Evolutionary conservation across 2,888 invertebrate genomes (phyloP).

Genomic region (Pollenia griseotomentosa): DNA sequence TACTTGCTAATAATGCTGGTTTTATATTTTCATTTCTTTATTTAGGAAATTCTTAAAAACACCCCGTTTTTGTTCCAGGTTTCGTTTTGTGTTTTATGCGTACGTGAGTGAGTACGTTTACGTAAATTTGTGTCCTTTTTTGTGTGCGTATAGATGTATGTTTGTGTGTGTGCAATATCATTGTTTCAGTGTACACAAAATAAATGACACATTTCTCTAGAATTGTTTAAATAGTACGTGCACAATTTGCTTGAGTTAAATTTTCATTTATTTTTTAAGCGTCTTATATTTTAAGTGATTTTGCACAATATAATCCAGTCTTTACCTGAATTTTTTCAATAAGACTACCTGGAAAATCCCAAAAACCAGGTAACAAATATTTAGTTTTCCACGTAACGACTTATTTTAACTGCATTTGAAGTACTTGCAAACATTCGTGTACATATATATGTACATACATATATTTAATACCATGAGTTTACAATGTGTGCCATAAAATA

Average conservation of each 20-base stretch:
- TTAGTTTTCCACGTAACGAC: not conserved
- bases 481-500: not conserved
- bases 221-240: conserved; percentile 45
- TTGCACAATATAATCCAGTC: conserved; percentile 40
- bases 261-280: conserved; percentile 18
- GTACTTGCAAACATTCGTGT: no score
- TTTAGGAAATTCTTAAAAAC: conserved; percentile 31
- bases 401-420: not conserved
- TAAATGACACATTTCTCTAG: conserved; percentile 51
- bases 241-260: conserved; percentile 8
- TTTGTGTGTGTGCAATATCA: conserved; percentile 58
- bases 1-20: conserved; percentile 16
- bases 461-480: not conserved
- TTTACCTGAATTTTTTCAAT: conserved; percentile 50
- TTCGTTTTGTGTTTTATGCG: not conserved
- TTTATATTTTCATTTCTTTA: conserved; percentile 73
- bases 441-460: not conserved
- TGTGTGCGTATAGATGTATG: not conserved
- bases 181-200: conserved; percentile 33
- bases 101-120: not conserved
- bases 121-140: not conserved
- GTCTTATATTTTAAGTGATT: conserved; percentile 25
- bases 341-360: conserved; percentile 73
- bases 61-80: not conserved
- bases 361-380: conserved; percentile 64